phyloP scores from a whole-genome alignment of 1,140 invertebrate genomes.

The Pararge aegeria region DNA sequence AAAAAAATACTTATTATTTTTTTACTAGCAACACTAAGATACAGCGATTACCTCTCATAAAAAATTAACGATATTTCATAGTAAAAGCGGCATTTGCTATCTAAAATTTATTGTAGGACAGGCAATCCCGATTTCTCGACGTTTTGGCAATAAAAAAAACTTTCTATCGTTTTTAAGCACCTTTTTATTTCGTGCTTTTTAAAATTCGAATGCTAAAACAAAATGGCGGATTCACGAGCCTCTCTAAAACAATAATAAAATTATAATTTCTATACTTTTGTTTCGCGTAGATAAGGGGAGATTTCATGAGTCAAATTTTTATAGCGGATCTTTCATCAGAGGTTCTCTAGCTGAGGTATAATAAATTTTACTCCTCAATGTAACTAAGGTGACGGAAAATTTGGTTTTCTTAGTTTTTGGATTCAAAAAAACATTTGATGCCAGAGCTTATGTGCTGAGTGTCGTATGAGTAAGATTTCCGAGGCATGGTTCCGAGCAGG shows the following conservation, averaged over 20 bases:
- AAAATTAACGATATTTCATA: conserved; percentile 36
- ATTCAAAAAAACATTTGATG: no score
- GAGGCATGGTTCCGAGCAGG: no score
- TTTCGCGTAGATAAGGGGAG: conserved; percentile 49
- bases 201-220: conserved; percentile 63
- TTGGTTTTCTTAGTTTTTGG: no score
- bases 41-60: conserved; percentile 23
- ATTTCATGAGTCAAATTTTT: conserved; percentile 62
- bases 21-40: neutral
- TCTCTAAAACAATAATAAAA: conserved; percentile 66
- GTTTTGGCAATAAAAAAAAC: conserved; percentile 50
- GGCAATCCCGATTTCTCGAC: conserved; percentile 34
- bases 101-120: conserved; percentile 38
- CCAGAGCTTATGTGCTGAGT: no score
- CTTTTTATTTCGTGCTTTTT: conserved; percentile 56
- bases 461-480: no score
- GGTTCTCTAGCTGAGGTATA: no score
- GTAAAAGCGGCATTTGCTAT: conserved; percentile 39
- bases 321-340: conserved; percentile 60
- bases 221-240: conserved; percentile 48
- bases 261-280: conserved; percentile 45
- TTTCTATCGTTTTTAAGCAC: conserved; percentile 47
- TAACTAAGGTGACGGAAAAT: no score
- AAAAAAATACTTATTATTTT: conserved; percentile 5
- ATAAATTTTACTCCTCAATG: no score